phyloP scores from a whole-genome alignment of 2,797 vertebrate genomes.

The Tenualosa ilisha region DNA sequence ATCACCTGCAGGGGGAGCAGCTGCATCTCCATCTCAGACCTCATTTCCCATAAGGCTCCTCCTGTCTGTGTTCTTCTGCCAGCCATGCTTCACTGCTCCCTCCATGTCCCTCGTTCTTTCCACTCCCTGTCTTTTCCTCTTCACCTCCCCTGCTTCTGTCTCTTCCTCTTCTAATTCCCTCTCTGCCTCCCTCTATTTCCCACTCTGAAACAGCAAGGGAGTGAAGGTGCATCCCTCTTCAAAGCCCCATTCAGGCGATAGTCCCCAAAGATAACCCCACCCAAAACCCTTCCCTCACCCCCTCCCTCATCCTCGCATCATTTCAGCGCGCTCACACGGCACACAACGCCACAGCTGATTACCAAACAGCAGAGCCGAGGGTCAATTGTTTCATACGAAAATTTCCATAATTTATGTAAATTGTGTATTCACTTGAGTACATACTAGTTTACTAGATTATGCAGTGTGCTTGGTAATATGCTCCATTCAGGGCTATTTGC shows the following conservation, averaged over 20 bases:
- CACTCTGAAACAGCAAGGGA: not conserved
- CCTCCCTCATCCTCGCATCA: not conserved
- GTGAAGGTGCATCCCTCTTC: not conserved
- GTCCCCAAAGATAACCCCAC: not conserved
- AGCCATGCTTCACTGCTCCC: conserved; percentile 25
- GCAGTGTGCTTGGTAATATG: not conserved
- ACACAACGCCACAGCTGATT: not conserved
- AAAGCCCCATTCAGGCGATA: not conserved
- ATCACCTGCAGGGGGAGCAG: not conserved
- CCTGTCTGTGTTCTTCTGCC: not conserved
- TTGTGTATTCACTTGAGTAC: conserved; percentile 14
- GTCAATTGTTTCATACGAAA: not conserved
- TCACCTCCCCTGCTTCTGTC: not conserved
- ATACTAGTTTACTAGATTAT: conserved; percentile 17
- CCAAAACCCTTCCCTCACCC: not conserved
- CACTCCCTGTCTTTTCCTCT: not conserved
- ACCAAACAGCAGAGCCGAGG: not conserved
- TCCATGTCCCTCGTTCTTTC: conserved; percentile 1
- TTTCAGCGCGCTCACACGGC: not conserved
- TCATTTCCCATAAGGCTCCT: conserved; percentile 26
- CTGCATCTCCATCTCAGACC: not conserved
- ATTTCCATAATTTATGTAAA: conserved; percentile 14
- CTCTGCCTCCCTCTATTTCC: not conserved
- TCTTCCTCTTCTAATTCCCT: not conserved
- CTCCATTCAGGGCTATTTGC: conserved; percentile 18